Base-by-base conservation (phyloP, 2,888 invertebrate species). In the Habroteleia sp. region DNA sequence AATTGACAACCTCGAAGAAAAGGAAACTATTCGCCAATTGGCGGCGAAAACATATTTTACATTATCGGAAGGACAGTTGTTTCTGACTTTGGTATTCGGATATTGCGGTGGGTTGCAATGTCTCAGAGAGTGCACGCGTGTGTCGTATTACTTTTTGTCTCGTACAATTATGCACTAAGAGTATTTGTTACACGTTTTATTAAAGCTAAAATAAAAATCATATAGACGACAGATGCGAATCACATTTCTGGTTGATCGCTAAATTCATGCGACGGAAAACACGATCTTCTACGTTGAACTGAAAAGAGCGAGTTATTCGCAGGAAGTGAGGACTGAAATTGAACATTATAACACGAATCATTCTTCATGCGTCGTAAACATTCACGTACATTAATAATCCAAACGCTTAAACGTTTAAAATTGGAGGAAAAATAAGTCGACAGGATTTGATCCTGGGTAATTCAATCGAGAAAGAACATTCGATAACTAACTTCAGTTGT, bases 41-140 rank as follows among this genome's bases (percentile, higher is more conserved):
- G 71, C 35, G 60, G 50, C 69, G 52, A 69, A 78, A 76, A 77
- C 79, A 81, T 80, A 80, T 79, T 71, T 77, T 79, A 83, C 78
- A 82, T 46, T 56, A 41, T 80, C 54, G 76, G 72, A 77, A 75
- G 78, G 69, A 73, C 76, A 69, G 42, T 66, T 79, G 79, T 75
- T 79, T 65, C 78, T 80, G 79, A 79, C 85, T 86, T 86, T 85
- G 85, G 85, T 84, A 85, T 85, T 80, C 81, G 17, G 76, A 68
- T 83, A 83, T 83, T 85, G 84, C 84, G 82, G 81, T 83, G 81
- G 81, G 78, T 82, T 82, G 79, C 82, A 63, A 71, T 72, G 52
- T 42, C 27, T 69, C 20, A 23, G 54, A 23, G 41, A 23, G 20
- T 58, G 79, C 60, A 60, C 63, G 16, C 6, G 56, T 46, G 39